Conservation (phyloP, 1,140 invertebrate species). For the Mactra quadrangularis region DNA sequence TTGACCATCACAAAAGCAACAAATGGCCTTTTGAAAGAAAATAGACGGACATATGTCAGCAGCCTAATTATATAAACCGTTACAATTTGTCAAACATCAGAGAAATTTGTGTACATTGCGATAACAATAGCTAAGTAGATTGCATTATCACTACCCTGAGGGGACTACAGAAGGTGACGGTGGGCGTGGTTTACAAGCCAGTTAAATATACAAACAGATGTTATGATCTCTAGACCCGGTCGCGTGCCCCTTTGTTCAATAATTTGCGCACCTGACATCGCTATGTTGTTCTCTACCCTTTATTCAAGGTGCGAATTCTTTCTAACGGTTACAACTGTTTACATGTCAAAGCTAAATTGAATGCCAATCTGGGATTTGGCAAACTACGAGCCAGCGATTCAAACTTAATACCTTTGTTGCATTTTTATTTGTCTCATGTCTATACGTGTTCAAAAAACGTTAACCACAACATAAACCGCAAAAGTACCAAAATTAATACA, state of each 20-base stretch:
- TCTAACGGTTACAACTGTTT: conserved; percentile 58
- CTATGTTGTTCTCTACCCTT: conserved; percentile 21
- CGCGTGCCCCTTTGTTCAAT: conserved; percentile 54
- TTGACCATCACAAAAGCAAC: conserved; percentile 51
- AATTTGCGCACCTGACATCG: conserved; percentile 49
- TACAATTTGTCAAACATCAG: conserved; percentile 48
- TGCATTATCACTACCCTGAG: conserved; percentile 52
- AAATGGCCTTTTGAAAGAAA: conserved; percentile 20
- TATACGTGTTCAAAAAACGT: too few species aligned
- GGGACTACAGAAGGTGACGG: conserved; percentile 47
- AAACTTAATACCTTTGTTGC: too few species aligned
- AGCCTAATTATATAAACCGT: conserved; percentile 56
- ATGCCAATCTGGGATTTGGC: not conserved
- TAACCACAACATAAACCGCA: too few species aligned
- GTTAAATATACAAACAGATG: conserved; percentile 59
- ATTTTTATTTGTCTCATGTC: too few species aligned
- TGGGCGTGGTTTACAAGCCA: conserved; percentile 50
- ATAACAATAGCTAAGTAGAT: conserved; percentile 61
- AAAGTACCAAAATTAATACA: too few species aligned
- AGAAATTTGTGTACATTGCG: conserved; percentile 55
- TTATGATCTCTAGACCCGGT: conserved; percentile 36
- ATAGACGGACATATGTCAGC: conserved; percentile 39
- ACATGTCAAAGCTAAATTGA: not conserved
- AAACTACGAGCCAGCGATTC: too few species aligned
- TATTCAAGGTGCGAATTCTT: conserved; percentile 51